Evolutionary conservation across 2,113 vertebrate species (phyloP).

Genomic region (Oryzias curvinotus): DNA sequence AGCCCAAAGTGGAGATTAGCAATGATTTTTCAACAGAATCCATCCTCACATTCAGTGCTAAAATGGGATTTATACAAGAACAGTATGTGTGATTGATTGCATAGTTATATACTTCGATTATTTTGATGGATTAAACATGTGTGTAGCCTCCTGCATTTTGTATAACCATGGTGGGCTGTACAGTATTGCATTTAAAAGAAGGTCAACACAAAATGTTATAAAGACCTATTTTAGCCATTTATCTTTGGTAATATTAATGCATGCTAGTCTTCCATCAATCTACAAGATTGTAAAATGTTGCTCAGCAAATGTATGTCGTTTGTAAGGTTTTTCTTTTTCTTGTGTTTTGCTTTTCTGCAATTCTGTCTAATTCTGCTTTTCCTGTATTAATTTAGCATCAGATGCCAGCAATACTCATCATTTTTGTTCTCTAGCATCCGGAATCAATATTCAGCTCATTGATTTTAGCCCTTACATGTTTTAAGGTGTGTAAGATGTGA

Average conservation of each 20-base stretch:
- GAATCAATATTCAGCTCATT: neutral
- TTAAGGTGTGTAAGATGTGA: neutral
- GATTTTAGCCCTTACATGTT: neutral
- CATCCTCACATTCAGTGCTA: neutral
- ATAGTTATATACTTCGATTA: neutral
- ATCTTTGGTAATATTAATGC: no score
- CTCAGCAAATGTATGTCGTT: no score
- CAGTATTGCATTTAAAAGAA: neutral
- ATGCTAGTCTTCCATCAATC: no score
- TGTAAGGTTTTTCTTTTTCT: no score
- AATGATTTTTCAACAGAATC: neutral
- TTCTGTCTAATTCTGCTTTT: no score
- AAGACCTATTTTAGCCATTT: no score
- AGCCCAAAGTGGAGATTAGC: neutral
- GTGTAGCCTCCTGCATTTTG: neutral
- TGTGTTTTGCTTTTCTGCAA: no score
- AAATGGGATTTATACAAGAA: neutral
- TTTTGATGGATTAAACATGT: neutral
- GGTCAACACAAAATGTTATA: no score
- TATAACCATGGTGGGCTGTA: no score
- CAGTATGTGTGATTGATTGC: conserved; percentile 5
- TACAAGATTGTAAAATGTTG: no score
- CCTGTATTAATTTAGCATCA: neutral
- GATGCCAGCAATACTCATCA: neutral
- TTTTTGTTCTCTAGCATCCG: neutral